Evolutionary conservation across 2,113 vertebrate genomes (phyloP).

Genomic region (Sapayoa aenigma): DNA sequence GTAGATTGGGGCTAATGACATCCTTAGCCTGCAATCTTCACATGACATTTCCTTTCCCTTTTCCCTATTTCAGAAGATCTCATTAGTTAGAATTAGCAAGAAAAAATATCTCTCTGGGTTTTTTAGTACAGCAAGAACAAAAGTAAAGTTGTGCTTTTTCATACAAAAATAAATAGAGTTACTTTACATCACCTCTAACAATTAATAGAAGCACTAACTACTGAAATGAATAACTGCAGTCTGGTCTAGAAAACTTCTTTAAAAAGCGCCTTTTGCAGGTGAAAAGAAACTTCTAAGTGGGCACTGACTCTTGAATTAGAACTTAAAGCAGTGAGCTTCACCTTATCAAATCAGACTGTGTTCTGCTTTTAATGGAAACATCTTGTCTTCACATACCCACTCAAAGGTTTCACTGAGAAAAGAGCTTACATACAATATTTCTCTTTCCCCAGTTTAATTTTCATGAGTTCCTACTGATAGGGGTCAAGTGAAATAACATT

Average conservation of each 20-base stretch:
- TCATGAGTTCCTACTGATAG: slow-evolving; percentile 58
- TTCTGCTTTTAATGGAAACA: slow-evolving; percentile 17
- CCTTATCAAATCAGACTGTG: slow-evolving; percentile 6
- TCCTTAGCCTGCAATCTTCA: not conserved
- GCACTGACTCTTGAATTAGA: not conserved
- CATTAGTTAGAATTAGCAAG: not conserved
- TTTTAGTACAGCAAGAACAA: not conserved
- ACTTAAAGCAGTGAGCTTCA: not conserved
- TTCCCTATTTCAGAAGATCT: not conserved
- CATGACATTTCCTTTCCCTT: slow-evolving; percentile 21
- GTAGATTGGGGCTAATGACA: not conserved
- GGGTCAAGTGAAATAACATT: slow-evolving; percentile 67
- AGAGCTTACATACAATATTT: slow-evolving; percentile 41
- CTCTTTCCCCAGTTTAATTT: slow-evolving; percentile 54
- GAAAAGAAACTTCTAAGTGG: not conserved
- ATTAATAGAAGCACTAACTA: not conserved
- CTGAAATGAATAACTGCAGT: not conserved
- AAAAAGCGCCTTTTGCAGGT: not conserved
- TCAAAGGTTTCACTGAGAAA: slow-evolving; percentile 39
- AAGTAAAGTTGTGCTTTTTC: not conserved
- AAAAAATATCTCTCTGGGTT: not conserved
- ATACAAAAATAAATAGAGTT: not conserved
- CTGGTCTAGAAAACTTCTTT: not conserved
- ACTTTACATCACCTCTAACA: not conserved
- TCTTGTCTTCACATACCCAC: slow-evolving; percentile 32